Evolutionary conservation across 2,113 vertebrate genomes (phyloP).

Genomic region (Sterna hirundo): DNA sequence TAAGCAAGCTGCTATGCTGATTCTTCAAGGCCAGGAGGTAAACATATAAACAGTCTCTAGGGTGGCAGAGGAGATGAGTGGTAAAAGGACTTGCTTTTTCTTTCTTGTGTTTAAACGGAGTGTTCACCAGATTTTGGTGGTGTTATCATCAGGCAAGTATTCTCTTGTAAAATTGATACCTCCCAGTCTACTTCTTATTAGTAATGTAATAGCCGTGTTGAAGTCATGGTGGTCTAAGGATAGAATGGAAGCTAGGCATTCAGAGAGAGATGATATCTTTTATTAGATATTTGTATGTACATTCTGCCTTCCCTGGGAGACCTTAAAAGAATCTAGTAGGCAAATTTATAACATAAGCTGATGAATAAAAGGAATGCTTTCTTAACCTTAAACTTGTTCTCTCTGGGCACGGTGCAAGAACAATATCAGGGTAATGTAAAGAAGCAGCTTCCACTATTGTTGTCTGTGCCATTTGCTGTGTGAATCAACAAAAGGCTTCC

Average conservation of each 20-base stretch:
- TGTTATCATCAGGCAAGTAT: conserved; percentile 38
- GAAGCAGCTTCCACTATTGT: not conserved
- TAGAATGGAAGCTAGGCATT: conserved; percentile 23
- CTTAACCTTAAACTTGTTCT: not conserved
- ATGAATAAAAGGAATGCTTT: not conserved
- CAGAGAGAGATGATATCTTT: conserved; percentile 6
- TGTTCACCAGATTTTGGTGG: not conserved
- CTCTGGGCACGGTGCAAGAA: not conserved
- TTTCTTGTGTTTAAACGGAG: not conserved
- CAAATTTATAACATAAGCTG: not conserved
- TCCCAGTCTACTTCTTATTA: not conserved
- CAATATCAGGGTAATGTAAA: not conserved
- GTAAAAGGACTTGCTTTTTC: not conserved
- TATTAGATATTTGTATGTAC: not conserved
- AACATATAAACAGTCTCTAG: not conserved
- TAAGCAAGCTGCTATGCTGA: not conserved
- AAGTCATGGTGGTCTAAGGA: conserved; percentile 38
- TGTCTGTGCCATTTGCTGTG: not conserved
- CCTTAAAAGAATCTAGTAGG: not conserved
- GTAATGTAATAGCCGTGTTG: conserved; percentile 18
- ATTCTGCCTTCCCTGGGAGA: conserved; percentile 4
- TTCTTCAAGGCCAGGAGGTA: not conserved
- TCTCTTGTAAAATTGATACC: conserved; percentile 45
- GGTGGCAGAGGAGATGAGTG: not conserved
- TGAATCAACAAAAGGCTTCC: conserved; percentile 8